Percentiles rank a stretch among this genome's conserved stretches.
These are phyloP conservation scores for Parazoanthus swiftii DNA, from an alignment of 92 coral and sea anemone species.

Conservation along the genomic window DNA sequence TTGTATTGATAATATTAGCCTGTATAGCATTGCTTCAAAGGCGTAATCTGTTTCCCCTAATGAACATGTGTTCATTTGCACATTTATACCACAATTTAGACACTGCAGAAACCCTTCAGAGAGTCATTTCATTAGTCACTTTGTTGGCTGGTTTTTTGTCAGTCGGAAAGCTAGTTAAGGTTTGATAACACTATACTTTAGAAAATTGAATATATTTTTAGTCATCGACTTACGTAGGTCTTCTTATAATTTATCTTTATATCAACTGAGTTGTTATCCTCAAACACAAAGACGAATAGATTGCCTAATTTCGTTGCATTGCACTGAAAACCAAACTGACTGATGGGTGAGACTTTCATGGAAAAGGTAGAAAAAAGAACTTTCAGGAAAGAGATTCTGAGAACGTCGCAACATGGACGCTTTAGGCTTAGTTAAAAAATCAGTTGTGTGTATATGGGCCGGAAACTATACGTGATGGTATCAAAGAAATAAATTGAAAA, in stretches of 20 bases:
- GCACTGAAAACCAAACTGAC: neutral
- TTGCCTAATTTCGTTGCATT: neutral
- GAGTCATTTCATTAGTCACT: conserved; percentile 2
- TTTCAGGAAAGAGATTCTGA: too few species aligned
- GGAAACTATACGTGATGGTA: neutral
- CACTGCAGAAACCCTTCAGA: neutral
- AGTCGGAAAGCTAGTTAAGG: neutral
- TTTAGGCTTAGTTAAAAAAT: neutral
- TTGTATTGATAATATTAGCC: conserved; percentile 6
- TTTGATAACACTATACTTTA: neutral
- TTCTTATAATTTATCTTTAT: neutral
- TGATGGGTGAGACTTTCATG: neutral
- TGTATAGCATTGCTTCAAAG: neutral
- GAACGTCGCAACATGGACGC: neutral
- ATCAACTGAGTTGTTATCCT: neutral
- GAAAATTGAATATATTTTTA: neutral
- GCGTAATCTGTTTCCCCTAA: neutral
- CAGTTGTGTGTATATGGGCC: neutral
- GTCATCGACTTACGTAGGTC: neutral
- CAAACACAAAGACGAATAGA: conserved; percentile 12
- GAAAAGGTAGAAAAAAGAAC: neutral
- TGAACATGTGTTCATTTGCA: conserved; percentile 31
- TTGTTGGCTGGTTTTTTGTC: neutral
- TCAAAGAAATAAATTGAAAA: neutral
- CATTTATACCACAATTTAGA: conserved; percentile 17